phyloP scores from a whole-genome alignment of 2,113 vertebrate genomes.

The Thryonomys swinderianus region DNA sequence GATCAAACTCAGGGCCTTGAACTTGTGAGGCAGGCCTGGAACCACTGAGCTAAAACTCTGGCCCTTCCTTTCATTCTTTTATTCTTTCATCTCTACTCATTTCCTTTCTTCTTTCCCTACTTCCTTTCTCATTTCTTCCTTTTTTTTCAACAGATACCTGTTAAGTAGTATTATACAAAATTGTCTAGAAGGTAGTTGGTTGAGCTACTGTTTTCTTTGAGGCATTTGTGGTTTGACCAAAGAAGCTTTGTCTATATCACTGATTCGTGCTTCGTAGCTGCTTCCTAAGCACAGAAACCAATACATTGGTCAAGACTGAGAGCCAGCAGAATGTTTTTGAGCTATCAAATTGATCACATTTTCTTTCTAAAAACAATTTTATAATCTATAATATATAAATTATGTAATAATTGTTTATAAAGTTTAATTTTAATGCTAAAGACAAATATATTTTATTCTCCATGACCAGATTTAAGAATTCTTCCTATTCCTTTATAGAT shows the following conservation, averaged over 20 bases:
- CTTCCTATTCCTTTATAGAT: neutral
- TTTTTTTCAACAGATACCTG: neutral
- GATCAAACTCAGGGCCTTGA: too few relatives aligned
- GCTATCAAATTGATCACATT: neutral
- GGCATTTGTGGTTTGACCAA: neutral
- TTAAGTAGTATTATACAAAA: neutral
- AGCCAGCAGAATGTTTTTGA: neutral
- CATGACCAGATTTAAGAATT: neutral
- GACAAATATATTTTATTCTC: neutral
- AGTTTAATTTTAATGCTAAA: neutral
- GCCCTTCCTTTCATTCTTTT: neutral
- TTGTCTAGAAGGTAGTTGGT: neutral
- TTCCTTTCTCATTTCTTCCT: neutral
- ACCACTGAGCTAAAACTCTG: too few relatives aligned
- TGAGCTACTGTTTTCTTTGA: neutral
- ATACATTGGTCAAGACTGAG: conserved; percentile 13
- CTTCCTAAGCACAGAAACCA: neutral
- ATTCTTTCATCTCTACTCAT: neutral
- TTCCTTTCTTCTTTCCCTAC: neutral
- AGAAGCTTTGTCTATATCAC: neutral
- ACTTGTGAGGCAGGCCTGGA: too few relatives aligned
- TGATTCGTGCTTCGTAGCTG: neutral
- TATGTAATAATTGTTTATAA: neutral
- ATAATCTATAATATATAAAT: neutral
- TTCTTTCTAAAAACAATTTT: neutral